Evolutionary conservation across 2,113 vertebrate genomes (phyloP).

Genomic region (Murina feae): DNA sequence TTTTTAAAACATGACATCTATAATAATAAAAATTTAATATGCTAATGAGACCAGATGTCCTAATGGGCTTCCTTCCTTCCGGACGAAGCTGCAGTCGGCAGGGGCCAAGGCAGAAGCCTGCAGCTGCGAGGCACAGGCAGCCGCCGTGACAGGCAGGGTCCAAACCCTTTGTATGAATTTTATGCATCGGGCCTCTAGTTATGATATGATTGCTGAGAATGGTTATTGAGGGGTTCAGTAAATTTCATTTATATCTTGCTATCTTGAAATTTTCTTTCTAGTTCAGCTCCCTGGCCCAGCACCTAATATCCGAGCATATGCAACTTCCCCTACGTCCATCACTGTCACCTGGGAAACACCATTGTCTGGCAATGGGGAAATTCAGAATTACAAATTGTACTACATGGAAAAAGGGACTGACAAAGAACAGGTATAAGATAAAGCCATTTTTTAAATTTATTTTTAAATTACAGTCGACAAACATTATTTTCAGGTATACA

Average conservation of each 20-base stretch:
- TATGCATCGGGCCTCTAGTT: no score
- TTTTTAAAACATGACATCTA: not conserved
- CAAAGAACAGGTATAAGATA: constrained; percentile 87
- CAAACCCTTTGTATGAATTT: no score
- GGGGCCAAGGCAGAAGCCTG: no score
- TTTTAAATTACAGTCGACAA: not conserved
- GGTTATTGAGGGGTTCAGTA: not conserved
- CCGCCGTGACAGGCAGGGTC: no score
- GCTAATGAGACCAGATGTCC: no score
- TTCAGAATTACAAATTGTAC: constrained; percentile 95
- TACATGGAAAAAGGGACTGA: constrained; percentile 92
- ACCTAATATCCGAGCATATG: constrained; percentile 89
- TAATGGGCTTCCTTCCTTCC: no score
- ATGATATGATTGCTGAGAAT: not conserved
- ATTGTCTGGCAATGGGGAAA: constrained; percentile 92
- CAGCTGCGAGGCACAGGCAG: no score
- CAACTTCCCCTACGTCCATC: constrained; percentile 86
- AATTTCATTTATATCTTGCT: not conserved
- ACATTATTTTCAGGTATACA: not conserved
- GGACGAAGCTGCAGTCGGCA: no score
- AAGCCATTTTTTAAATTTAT: not conserved
- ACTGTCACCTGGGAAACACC: constrained; percentile 92
- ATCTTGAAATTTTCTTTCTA: constrained; percentile 70
- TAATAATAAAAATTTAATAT: no score
- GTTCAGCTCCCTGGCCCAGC: constrained; percentile 97